Base-by-base conservation (phyloP, 2,797 vertebrate genomes). In the Morelia viridis region DNA sequence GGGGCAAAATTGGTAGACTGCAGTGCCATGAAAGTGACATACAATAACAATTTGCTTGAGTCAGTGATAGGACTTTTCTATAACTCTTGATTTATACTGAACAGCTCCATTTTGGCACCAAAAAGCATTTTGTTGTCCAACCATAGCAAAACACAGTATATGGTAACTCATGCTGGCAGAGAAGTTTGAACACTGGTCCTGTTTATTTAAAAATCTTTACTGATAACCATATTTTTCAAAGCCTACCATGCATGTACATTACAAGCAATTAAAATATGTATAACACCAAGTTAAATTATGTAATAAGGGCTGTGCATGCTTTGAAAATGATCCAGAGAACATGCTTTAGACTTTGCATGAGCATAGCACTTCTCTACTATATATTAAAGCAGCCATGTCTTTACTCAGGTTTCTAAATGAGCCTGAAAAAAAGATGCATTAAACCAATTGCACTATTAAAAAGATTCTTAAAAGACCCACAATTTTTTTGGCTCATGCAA, bases 151-250 rank as follows among this genome's bases (percentile, higher is more conserved):
- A 41, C 60, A 84, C 24, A 80, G 5, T 35, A 41, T 13, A 85
- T 60, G 26, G 53, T 22, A 56, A 53, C 26, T 89, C 71, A 64
- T 71, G 19, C 31, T 61, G 19, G 4, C 41, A 50, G 56, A 92
- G 8, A 24, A 28, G 60, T 89, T 71, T 89, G 35, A 89, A 46
- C 22, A 60, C 26, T 28, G 35, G 31, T 24, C 2, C 4, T 53
- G 41, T 64, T 92, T 80, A 28, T 41, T 35, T 76, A 88, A 86
- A 65, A 93, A 91, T 94, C 9, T 76, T 65, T 88, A 89, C 61
- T 28, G 53, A 87, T 17, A 35, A 68, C 19, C 0, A 60, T 53
- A 89, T 46, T 64, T 92, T 89, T 0, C 62, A 93, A 84, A 50
- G 85, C 24, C 53, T 64, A 35, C 53, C 91, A 3, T 35, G 46